Percentiles rank a stretch among this genome's conserved stretches.
Conservation (phyloP, 2,797 vertebrate genomes). For the Picus viridis region DNA sequence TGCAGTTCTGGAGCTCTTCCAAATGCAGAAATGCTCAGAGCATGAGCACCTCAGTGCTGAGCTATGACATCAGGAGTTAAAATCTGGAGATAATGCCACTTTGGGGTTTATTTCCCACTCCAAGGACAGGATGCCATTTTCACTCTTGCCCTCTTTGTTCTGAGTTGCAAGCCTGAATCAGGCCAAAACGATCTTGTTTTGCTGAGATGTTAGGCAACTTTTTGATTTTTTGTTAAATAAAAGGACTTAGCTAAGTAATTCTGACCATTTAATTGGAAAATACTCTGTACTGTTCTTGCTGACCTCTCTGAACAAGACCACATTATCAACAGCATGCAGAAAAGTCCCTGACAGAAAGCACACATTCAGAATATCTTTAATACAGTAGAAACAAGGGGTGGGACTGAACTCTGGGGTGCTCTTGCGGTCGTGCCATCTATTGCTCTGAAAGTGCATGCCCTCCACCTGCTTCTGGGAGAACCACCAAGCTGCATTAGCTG, state of each 20-base stretch:
- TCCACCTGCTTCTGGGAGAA: neutral
- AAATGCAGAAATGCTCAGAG: neutral
- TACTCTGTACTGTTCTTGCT: slow-evolving; percentile 30
- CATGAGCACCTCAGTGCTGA: neutral
- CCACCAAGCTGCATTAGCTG: neutral
- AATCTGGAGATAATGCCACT: neutral
- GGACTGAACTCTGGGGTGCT: slow-evolving; percentile 51
- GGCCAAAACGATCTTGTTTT: slow-evolving; percentile 19
- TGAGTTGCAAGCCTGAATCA: neutral
- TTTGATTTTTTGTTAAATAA: neutral
- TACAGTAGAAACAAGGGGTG: slow-evolving; percentile 23
- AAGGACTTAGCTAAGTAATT: slow-evolving; percentile 23
- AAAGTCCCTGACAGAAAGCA: slow-evolving; percentile 24
- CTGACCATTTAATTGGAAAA: slow-evolving; percentile 25
- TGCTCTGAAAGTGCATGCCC: slow-evolving; percentile 19
- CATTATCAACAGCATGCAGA: slow-evolving; percentile 47
- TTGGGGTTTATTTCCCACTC: neutral
- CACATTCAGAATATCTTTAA: slow-evolving; percentile 38
- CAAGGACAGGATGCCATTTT: neutral
- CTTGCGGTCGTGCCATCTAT: neutral
- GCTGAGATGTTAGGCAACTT: neutral
- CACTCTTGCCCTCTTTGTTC: neutral
- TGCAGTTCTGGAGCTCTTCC: neutral
- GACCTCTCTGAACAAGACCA: slow-evolving; percentile 48
- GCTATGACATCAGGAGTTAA: neutral